Evolutionary conservation across 2,888 invertebrate species (phyloP), one percentile per base, ranked within the genome.

Genomic region (Dolichopus griseipennis): DNA sequence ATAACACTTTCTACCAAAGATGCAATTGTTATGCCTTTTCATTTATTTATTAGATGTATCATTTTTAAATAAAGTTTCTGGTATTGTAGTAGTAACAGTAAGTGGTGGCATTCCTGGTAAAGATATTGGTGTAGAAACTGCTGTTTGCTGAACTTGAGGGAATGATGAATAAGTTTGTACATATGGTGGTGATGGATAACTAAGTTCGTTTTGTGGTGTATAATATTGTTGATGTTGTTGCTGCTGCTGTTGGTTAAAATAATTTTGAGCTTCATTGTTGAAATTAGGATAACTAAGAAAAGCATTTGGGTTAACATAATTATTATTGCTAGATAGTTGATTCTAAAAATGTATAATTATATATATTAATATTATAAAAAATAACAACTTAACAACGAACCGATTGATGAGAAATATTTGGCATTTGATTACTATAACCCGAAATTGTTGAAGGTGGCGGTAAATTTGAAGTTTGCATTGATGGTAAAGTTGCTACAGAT

Each of bases 41-140:
- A 52, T 18, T 52, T n/a, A 18, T 15, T 41, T 52, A n/a, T 2
- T 12, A 4, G 52, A n/a, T 18, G 52, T 18, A 4, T 52, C 52
- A 18, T 52, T 52, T 52, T 52, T 52, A n/a, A 18, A 52, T 18
- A 52, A 52, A 52, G 15, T 52, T 52, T 52, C 52, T 41, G 74
- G 74, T 70, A 75, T 74, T 41, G 88, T 87, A 21, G 90, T 88
- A 74, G 89, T 90, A 18, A 91, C 91, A 21, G 90, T 91, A 71
- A 91, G 88, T 15, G 91, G 89, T 22, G 91, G 91, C 90, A 91
- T 89, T 52, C 91, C 91, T 2, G 90, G 90, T 72, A 90, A 80
- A 18, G 88, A 86, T 64, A 90, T 86, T 0, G 90, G 89, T 0
- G 89, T 90, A 41, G 88, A 85, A 20, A 89, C 84, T 1, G 85